Base-by-base conservation (phyloP, 1,140 invertebrate species). In the Temnothorax curvispinosus region DNA sequence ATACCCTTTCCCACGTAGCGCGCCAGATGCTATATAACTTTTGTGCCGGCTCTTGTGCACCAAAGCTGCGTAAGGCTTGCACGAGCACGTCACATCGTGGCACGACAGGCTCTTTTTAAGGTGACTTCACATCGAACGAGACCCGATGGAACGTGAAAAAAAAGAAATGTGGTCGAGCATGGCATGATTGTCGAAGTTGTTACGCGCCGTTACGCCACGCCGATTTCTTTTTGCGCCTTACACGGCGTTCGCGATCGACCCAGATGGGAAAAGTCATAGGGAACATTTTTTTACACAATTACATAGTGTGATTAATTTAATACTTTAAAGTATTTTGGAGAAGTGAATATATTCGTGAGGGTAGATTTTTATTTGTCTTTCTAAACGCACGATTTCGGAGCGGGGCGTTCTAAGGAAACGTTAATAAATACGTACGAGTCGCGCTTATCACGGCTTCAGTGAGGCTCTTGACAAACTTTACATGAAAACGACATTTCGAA, bases 1-100 rank as follows among this genome's bases (percentile, higher is more conserved):
- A 86, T 91, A 91, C 76, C 88, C 88, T 91, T 91, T 90, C 89
- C 74, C 92, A 92, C 85, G 90, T 93, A 86, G 87, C 72, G 87
- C 72, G 69, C 80, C 92, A 93, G 92, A 93, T 93, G 92, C 87
- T 41, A 41, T 27, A 27, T 74, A 86, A 62, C 69, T 85, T 89
- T 89, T 86, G 81, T 85, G 60, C 38, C 9, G 74, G 35, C 52
- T 82, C 62, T 89, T 60, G 69, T 60, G 11, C 44, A 85, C 71
- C 35, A 85, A 86, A 86, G 69, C 87, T 75, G 87, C 77, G 52
- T 86, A 78, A 56, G 41, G 27, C 27, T 18, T 86, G 81, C 85
- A 80, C 80, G 84, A 64, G 74, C 89, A 91, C 47, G 64, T 41
- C 72, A 58, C 52, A 72, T 88, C 44, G 65, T 56, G 35, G 38